Conservation (phyloP, 2,113 vertebrate species). For the Sisor rabdophorus region DNA sequence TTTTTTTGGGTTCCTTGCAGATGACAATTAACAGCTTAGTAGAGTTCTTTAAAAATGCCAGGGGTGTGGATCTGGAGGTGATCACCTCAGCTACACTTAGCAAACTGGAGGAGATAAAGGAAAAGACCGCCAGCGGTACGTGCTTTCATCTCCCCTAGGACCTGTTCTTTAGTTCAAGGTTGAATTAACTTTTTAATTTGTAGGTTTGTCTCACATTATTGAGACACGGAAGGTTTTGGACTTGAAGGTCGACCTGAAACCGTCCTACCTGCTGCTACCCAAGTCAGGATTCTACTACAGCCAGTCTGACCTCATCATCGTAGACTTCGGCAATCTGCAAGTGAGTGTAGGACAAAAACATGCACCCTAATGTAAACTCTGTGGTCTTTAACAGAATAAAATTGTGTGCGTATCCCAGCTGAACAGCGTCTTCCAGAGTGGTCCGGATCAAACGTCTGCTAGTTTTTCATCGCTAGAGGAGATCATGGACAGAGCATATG, state of each 20-base stretch:
- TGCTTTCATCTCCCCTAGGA: too few species aligned
- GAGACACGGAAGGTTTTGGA: slow-evolving; percentile 90
- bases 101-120: slow-evolving; percentile 95
- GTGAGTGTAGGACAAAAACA: slow-evolving; percentile 58
- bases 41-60: slow-evolving; percentile 86
- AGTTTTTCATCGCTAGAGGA: slow-evolving; percentile 86
- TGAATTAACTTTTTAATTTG: not conserved
- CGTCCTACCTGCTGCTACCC: slow-evolving; percentile 89
- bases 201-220: slow-evolving; percentile 91
- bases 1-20: slow-evolving; percentile 57
- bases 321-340: slow-evolving; percentile 92
- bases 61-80: slow-evolving; percentile 84
- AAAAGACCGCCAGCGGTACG: slow-evolving; percentile 85
- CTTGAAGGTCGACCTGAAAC: slow-evolving; percentile 84
- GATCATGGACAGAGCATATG: slow-evolving; percentile 95
- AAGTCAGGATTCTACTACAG: slow-evolving; percentile 79
- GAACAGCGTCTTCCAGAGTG: slow-evolving; percentile 77
- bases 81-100: slow-evolving; percentile 87
- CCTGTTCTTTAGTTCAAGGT: not conserved
- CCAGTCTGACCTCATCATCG: slow-evolving; percentile 79
- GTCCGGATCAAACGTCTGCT: slow-evolving; percentile 55
- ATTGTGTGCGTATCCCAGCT: slow-evolving; percentile 63
- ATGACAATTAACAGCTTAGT: slow-evolving; percentile 84
- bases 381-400: not conserved
- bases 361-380: not conserved